Conservation (phyloP, 1,140 invertebrate genomes). For the Antheraea mylitta region DNA sequence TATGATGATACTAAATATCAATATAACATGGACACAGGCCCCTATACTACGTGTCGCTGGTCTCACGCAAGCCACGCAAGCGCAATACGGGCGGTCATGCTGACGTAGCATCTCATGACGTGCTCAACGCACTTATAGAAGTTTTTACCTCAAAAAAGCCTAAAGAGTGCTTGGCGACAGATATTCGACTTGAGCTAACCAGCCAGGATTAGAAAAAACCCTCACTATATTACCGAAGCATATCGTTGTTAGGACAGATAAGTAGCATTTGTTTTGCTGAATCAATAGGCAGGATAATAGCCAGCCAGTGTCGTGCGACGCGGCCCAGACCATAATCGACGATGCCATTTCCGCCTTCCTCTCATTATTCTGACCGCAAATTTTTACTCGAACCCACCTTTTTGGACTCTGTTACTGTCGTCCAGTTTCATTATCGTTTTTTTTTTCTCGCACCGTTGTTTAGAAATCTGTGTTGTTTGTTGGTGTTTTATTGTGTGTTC, state of each 20-base stretch:
- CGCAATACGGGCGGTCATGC: no score
- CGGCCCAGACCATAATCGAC: neutral
- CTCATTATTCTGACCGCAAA: constrained; percentile 2
- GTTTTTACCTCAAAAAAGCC: no score
- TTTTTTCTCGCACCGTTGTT: neutral
- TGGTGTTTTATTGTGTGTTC: neutral
- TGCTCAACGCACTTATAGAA: no score
- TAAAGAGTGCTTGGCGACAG: no score
- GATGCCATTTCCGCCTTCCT: neutral
- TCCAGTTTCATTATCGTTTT: neutral
- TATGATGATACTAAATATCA: no score
- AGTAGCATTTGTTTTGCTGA: neutral
- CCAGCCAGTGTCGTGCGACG: no score
- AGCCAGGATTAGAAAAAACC: no score
- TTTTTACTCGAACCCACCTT: neutral
- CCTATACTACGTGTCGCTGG: no score
- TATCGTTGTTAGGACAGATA: neutral
- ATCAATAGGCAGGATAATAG: neutral
- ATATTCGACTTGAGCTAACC: no score
- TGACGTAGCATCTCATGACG: no score
- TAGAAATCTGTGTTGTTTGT: neutral
- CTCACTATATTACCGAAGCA: neutral
- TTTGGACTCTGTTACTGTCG: neutral
- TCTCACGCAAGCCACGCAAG: no score
- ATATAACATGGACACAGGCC: no score